Evolutionary conservation across 2,113 vertebrate species (phyloP), one percentile per base, ranked within the genome.

Genomic region (Rallus limicola): DNA sequence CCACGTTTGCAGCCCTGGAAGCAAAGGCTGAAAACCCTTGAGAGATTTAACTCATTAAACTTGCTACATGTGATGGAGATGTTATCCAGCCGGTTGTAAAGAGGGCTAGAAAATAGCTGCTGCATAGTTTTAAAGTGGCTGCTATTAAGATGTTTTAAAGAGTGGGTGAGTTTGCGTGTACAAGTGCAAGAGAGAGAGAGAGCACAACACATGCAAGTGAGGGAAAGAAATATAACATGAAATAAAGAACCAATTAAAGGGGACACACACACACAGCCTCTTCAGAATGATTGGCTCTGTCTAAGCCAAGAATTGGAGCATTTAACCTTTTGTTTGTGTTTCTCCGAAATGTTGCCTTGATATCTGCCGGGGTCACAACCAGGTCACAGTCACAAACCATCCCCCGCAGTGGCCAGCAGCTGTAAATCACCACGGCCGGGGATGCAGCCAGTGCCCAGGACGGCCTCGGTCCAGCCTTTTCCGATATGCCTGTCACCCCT

Each of bases 281-380:
- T 95, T 90, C 97, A 95, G 98, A 98, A 83, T n/a, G 96, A 97
- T 97, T 97, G 92, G 95, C 97, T 97, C 94, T 97, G 94, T 91
- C 97, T 90, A 44, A 94, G 95, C 91, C 11, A 36, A 85, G 94
- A 97, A 93, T 95, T 25, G 83, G 64, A 92, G 97, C 97, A 87
- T 97, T 98, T 97, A 98, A 98, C 98, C 98, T 98, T 98, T 97
- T 97, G 93, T 95, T 97, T 98, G 98, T 95, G 98, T 98, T 98
- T 97, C 98, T 96, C 97, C 86, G 98, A 98, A 98, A 98, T 96
- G 92, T 25, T 78, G 96, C 96, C 98, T 98, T 96, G 81, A 95
- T 98, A 97, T 98, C 97, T 90, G 71, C 94, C 8, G 95, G 98
- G 98, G 98, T 99, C 98, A 99, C 95, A 96, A 94, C 26, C 97